Conservation (phyloP, 2,797 vertebrate species). For the Arrhamphus sclerolepis region DNA sequence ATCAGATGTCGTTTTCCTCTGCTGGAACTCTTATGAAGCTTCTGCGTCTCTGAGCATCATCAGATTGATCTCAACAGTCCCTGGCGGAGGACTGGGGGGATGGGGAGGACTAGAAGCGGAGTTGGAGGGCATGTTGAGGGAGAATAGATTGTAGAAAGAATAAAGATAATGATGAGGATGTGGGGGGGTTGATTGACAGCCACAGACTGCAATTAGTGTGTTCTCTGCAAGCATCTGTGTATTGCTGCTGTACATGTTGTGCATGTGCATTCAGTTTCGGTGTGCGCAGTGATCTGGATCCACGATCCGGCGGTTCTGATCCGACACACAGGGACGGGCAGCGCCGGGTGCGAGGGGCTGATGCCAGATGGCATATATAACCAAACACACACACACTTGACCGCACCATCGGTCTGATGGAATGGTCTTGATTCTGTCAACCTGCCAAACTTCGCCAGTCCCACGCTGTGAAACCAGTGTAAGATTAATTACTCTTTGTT, state of each 20-base stretch:
- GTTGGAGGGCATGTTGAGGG: slow-evolving; percentile 43
- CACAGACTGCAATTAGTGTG: slow-evolving; percentile 95
- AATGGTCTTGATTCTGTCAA: slow-evolving; percentile 68
- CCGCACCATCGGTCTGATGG: slow-evolving; percentile 57
- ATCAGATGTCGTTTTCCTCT: slow-evolving; percentile 32
- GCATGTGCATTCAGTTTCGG: slow-evolving; percentile 70
- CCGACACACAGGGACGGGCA: slow-evolving; percentile 89
- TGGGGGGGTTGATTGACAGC: slow-evolving; percentile 94
- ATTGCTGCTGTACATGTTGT: slow-evolving; percentile 57
- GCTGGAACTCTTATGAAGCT: slow-evolving; percentile 11
- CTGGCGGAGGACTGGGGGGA: slow-evolving; percentile 10
- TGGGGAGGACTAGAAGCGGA: background rate
- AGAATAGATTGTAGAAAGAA: slow-evolving; percentile 45
- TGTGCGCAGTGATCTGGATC: slow-evolving; percentile 90
- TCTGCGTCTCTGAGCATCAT: slow-evolving; percentile 44
- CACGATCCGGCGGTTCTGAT: slow-evolving; percentile 90
- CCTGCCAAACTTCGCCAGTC: slow-evolving; percentile 52
- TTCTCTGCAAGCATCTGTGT: slow-evolving; percentile 80
- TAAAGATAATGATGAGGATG: slow-evolving; percentile 58
- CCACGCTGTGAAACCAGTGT: slow-evolving; percentile 55
- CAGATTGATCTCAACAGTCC: slow-evolving; percentile 54
- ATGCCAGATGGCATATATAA: slow-evolving; percentile 92
- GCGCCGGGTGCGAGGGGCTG: slow-evolving; percentile 82
- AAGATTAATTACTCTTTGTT: slow-evolving; percentile 63
- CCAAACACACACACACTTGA: slow-evolving; percentile 53